Evolutionary conservation across 2,113 vertebrate species (phyloP), one percentile per base, ranked within the genome.

Genomic region (Rhabdomys dilectus): DNA sequence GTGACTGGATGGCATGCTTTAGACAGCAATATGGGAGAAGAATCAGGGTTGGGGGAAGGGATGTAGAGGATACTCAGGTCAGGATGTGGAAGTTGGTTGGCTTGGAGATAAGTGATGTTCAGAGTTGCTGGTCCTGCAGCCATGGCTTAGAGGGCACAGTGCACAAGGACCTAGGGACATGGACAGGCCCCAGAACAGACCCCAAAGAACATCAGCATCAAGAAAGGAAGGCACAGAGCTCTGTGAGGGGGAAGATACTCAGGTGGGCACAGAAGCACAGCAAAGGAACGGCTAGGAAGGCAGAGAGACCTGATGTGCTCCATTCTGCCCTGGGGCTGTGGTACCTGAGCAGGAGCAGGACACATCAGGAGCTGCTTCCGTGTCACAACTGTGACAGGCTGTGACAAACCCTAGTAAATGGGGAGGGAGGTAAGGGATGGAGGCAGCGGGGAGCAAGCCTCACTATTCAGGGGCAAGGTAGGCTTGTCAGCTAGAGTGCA

Each of bases 361-460:
- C 51, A 45, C 58, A 60, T 53, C n/a, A 16, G 72, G 31, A 64
- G 66, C 80, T 39, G n/a, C 80, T 29, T 60, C 56, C 29, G 82
- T 64, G 82, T 24, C 0, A 0, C 0, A 34, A n/a, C n/a, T n/a
- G n/a, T n/a, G 80, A 77, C n/a, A 6, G 26, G 36, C 56, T 24
- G 45, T 51, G 56, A 64, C 64, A 81, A 73, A 81, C 12, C 4
- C 48, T 58, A 70, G 76, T 13, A 39, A 42, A 22, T 0, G 17
- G 0, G 53, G 5, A 24, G 80, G 7, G 26, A 10, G 73, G 39
- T 5, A 26, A 24, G 10, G 39, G 73, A 24, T 24, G 73, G 73
- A 68, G 21, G 10, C 1, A 2, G 39, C 10, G 72, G 39, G 9
- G 4, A 58, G 64, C 26, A 39, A 72, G 51, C 58, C 68, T 62